Percentiles rank a stretch among this genome's conserved stretches.
Evolutionary conservation across 2,888 invertebrate species (phyloP).

Genomic region (Limnephilus rhombicus): DNA sequence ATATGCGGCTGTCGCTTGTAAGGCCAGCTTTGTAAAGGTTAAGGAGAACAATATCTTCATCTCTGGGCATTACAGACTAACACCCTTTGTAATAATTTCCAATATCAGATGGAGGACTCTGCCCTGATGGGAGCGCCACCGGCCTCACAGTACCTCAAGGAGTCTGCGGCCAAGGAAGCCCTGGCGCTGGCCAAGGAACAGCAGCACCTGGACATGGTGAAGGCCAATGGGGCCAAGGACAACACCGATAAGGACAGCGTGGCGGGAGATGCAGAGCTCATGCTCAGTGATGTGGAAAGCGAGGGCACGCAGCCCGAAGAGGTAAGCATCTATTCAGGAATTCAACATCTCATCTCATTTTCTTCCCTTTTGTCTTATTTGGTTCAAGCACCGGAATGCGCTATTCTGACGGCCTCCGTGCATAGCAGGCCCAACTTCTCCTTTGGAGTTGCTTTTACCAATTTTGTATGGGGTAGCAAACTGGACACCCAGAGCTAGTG

Average conservation of each 20-base stretch:
- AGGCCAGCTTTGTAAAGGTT: too few species aligned
- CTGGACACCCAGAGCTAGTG: too few species aligned
- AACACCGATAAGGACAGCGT: slow-evolving; percentile 79
- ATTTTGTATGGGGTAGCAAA: too few species aligned
- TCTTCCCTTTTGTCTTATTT: not conserved
- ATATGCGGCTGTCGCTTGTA: too few species aligned
- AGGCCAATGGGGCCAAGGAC: slow-evolving; percentile 66
- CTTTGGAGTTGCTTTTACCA: too few species aligned
- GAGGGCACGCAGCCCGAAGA: slow-evolving; percentile 93
- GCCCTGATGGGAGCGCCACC: slow-evolving; percentile 57
- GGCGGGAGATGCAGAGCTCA: slow-evolving; percentile 83
- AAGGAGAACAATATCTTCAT: not conserved
- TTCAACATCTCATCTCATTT: too few species aligned
- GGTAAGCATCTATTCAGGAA: slow-evolving; percentile 71
- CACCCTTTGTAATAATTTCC: not conserved
- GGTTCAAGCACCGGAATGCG: not conserved
- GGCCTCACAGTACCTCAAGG: slow-evolving; percentile 15
- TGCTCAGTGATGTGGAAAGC: slow-evolving; percentile 90
- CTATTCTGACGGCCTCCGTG: too few species aligned
- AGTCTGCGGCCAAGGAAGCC: not conserved
- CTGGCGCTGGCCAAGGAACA: slow-evolving; percentile 38
- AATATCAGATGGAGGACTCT: slow-evolving; percentile 30
- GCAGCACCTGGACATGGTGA: not conserved
- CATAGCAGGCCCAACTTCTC: too few species aligned
- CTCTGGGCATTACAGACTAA: not conserved